phyloP scores from a whole-genome alignment of 2,888 invertebrate genomes.

The Diloba caeruleocephala region DNA sequence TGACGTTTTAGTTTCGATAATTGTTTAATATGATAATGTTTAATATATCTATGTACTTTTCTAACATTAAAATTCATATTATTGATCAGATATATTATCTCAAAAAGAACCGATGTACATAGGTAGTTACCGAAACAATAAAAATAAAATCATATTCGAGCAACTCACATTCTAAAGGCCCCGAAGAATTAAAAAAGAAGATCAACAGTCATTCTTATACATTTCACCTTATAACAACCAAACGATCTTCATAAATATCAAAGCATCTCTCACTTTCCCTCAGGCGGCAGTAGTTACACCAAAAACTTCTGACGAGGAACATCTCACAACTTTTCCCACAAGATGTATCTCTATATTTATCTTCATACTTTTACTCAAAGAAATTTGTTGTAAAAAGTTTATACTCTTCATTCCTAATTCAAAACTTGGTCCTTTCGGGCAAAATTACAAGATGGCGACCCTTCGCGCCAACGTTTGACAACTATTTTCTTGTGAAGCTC shows the following conservation, averaged over 20 bases:
- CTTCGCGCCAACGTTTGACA: constrained; percentile 32
- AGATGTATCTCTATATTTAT: constrained; percentile 32
- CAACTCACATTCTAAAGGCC: too few relatives aligned
- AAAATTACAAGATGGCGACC: constrained; percentile 43
- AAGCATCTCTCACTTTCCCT: constrained; percentile 20
- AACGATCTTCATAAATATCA: constrained; percentile 43
- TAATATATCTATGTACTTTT: too few relatives aligned
- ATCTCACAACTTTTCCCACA: constrained; percentile 24
- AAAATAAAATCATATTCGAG: too few relatives aligned
- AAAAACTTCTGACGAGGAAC: constrained; percentile 32
- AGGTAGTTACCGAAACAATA: too few relatives aligned
- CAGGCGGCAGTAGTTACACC: constrained; percentile 1
- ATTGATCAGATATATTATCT: too few relatives aligned
- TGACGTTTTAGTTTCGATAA: too few relatives aligned
- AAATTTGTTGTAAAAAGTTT: constrained; percentile 32
- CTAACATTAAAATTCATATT: too few relatives aligned
- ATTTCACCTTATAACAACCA: constrained; percentile 8
- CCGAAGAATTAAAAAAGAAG: too few relatives aligned
- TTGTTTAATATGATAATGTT: too few relatives aligned
- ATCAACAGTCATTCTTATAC: too few relatives aligned
- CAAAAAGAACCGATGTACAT: too few relatives aligned
- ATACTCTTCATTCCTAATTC: constrained; percentile 30
- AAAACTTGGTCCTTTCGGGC: constrained; percentile 29
- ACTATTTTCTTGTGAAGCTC: constrained; percentile 52
- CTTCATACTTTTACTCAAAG: constrained; percentile 17